These are phyloP conservation scores for Origma solitaria DNA, from an alignment of 2,113 vertebrate genomes.

Conservation along the genomic window DNA sequence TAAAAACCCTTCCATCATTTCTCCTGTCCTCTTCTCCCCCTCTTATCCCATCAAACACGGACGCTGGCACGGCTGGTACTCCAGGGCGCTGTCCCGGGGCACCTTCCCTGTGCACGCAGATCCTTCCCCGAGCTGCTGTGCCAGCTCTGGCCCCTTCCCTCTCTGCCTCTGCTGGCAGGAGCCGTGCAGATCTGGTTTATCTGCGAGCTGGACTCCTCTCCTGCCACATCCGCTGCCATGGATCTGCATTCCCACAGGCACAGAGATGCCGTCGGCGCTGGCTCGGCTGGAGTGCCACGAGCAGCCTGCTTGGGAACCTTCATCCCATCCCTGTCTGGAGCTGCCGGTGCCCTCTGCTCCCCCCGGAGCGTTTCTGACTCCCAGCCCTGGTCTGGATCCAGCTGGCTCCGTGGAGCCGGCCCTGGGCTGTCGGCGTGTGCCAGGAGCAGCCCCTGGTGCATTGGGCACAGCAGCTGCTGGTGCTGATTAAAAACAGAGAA, in stretches of 20 bases:
- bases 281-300: background rate
- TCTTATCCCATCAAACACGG: background rate
- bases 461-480: slow-evolving; percentile 16
- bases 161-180: background rate
- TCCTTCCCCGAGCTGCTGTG: background rate
- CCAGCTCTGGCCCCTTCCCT: background rate
- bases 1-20: background rate
- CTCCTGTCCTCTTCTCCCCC: background rate
- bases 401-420: background rate
- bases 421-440: background rate
- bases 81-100: background rate
- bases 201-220: background rate
- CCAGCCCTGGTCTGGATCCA: background rate
- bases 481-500: slow-evolving; percentile 22
- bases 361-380: background rate
- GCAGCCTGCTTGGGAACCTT: background rate
- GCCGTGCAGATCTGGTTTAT: background rate
- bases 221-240: accelerated
- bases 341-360: background rate
- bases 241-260: background rate
- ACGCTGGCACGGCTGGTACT: accelerated
- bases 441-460: background rate
- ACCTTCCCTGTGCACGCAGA: accelerated
- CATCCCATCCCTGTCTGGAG: background rate
- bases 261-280: background rate